Evolutionary conservation across 1,140 invertebrate genomes (phyloP), one percentile per base, ranked within the genome.

Genomic region (Diachasmimorpha longicaudata): DNA sequence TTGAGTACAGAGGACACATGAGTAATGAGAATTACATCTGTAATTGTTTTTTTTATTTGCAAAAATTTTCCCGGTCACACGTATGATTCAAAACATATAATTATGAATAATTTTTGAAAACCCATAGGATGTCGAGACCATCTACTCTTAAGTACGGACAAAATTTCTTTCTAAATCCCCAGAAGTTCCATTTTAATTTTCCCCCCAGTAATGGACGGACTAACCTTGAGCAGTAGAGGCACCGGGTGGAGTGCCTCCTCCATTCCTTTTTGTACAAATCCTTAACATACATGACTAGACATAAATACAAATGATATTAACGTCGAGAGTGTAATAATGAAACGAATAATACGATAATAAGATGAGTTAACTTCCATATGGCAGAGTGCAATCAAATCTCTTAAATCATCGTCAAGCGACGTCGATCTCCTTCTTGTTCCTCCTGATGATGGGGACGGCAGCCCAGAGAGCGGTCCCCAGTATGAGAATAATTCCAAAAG

Each of bases 381-480:
- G 58, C 58, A 42, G 31, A 31, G 6, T 31, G 31, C 31, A 31
- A 31, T 31, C 31, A 31, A 31, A 3, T 6, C 4, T 13, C 39
- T 10, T 42, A 6, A 4, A 31, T 31, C 31, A 14, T 48, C 63
- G 42, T 77, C 78, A 75, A 77, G 55, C 72, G 19, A 67, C 77
- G 37, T 86, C 80, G 19, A 85, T 37, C 79, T 80, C 37, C 79
- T 88, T 80, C 77, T 85, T 83, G 76, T 85, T 86, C 55, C 90
- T 90, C 52, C 91, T 89, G 75, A 95, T 91, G 70, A 93, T 90
- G 13, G 94, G 94, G 55, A 95, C 91, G 9, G 92, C 90, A 0
- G 90, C 86, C 94, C 94, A 95, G 0, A 95, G 86, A 4, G 90
- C 87, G 0, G 94, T 92, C 0, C 94, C 95, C 4, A 90, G 85